A percentile compares a stretch with the other conserved stretches of the same genome.
Evolutionary conservation across 2,113 vertebrate species (phyloP).

Genomic region (Oreochromis niloticus): DNA sequence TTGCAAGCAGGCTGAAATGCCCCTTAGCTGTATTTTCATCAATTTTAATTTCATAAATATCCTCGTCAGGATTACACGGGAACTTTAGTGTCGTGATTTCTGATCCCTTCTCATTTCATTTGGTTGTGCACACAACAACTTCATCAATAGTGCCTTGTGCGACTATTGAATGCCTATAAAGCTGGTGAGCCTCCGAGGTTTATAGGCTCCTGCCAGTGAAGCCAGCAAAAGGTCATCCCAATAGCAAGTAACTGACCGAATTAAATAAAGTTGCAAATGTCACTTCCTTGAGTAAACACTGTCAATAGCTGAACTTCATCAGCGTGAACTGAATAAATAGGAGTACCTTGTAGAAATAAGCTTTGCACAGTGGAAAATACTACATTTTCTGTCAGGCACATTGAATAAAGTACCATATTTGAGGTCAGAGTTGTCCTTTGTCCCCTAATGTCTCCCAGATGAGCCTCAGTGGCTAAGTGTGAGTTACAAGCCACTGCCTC

Average conservation of each 20-base stretch:
- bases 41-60: constrained; percentile 44
- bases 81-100: background rate
- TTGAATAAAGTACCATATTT: background rate
- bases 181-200: constrained; percentile 44
- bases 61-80: background rate
- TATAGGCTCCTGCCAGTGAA: constrained; percentile 48
- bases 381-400: background rate
- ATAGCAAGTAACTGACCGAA: constrained; percentile 65
- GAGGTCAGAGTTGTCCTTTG: constrained; percentile 37
- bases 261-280: constrained; percentile 75
- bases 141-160: constrained; percentile 58
- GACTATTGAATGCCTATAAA: constrained; percentile 67
- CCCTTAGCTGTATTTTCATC: constrained; percentile 11
- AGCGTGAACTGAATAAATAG: constrained; percentile 47
- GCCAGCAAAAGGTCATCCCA: constrained; percentile 67
- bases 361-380: background rate
- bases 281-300: constrained; percentile 68
- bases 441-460: constrained; percentile 43
- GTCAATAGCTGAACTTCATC: constrained; percentile 28
- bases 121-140: constrained; percentile 53
- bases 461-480: constrained; percentile 55
- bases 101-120: constrained; percentile 36
- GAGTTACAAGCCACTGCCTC: constrained; percentile 63
- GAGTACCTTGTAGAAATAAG: constrained; percentile 1
- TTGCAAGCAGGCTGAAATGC: background rate